Base-by-base conservation (phyloP, 2,113 vertebrate genomes). In the Hucho hucho region DNA sequence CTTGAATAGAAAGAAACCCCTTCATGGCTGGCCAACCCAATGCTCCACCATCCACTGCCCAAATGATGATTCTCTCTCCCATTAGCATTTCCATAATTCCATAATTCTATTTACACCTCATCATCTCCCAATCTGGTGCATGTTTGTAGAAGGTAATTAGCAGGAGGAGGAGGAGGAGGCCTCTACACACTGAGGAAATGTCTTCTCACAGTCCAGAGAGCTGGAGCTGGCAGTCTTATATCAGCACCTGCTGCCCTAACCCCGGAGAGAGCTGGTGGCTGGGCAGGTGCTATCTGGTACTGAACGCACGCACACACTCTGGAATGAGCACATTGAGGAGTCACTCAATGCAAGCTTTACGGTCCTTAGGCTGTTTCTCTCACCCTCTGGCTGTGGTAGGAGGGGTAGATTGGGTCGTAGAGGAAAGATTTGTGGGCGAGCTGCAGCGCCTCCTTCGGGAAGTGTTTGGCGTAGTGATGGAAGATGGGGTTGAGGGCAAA, bases 391-490 rank as follows among this genome's bases (percentile, higher is more conserved):
- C 86, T 79, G 76, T 53, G 53, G 6, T 65, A 3, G 1, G 84
- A 74, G 0, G 94, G 92, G 86, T 96, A 95, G 76, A 95, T 1
- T 7, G 90, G 89, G 75, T 93, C 95, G 87, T 97, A 96, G 47
- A 99, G 92, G 81, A 90, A 95, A 81, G 95, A 94, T 65, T 94
- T 96, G 85, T 90, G 88, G 22, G 93, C 83, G 71, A 96, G 88
- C 14, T 97, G 93, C 68, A 98, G 93, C 13, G 92, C 93, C 82
- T 98, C 97, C 81, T 96, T 97, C 4, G 98, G 89, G 70, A 98
- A 90, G 83, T 95, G 92, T 65, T 86, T 95, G 77, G 91, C 79
- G 75, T 94, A 92, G 84, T 91, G 93, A 43, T 82, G 92, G 88
- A 95, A 94, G 79, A 86, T 70, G 6, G 93, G 93, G 64, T 89